phyloP scores from a whole-genome alignment of 2,888 invertebrate species.

The Helobdella robusta region DNA sequence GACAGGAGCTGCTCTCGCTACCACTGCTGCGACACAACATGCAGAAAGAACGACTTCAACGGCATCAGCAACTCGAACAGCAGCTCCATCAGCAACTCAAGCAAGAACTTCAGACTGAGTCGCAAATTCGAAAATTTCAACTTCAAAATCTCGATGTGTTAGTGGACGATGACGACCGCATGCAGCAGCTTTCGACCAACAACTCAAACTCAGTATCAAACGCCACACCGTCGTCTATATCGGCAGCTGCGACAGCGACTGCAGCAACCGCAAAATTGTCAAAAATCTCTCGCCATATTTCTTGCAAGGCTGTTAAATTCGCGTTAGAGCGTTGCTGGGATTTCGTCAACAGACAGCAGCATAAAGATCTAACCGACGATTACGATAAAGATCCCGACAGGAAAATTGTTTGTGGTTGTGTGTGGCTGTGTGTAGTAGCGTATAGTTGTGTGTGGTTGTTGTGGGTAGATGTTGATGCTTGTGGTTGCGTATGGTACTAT shows the following conservation, averaged over 20 bases:
- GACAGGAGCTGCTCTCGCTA: constrained; percentile 27
- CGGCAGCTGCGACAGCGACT: neutral
- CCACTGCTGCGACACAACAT: neutral
- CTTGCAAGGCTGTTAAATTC: constrained; percentile 21
- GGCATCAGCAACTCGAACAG: no score
- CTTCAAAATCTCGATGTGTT: neutral
- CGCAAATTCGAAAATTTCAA: neutral
- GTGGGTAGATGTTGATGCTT: no score
- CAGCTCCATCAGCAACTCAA: neutral
- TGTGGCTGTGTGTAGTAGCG: no score
- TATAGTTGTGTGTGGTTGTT: no score
- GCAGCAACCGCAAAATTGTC: neutral
- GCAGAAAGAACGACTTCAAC: constrained; percentile 19
- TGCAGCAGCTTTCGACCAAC: no score
- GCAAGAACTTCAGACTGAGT: neutral
- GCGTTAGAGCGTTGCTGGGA: constrained; percentile 42
- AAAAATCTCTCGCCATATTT: constrained; percentile 7
- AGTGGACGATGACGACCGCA: neutral
- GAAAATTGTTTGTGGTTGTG: no score
- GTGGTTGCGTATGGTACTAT: no score
- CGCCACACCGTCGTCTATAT: neutral
- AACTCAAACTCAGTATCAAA: neutral
- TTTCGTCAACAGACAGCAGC: constrained; percentile 56
- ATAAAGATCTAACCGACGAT: constrained; percentile 59
- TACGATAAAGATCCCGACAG: neutral